Evolutionary conservation across 1,140 invertebrate genomes (phyloP), one percentile per base, ranked within the genome.

Genomic region (Zeugodacus cucurbitae): DNA sequence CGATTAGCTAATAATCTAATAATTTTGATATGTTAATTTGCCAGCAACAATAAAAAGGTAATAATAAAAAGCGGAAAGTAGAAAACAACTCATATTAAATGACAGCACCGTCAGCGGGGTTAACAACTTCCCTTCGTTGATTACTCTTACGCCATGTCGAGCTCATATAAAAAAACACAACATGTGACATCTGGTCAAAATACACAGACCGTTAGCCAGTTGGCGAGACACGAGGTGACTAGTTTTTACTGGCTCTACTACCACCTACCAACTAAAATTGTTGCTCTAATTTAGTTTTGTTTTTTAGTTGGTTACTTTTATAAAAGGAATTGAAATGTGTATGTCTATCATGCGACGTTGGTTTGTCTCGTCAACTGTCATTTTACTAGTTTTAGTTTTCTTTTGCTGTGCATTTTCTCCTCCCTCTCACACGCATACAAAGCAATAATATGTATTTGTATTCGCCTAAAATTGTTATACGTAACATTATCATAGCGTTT

Each of bases 1-100:
- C 20, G 20, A 82, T 26, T 82, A 82, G 58, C 10, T 11, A 20
- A n/a, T n/a, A n/a, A n/a, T n/a, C n/a, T 48, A 34, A 17, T 34
- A 74, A 74, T 74, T 37, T 48, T 48, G 74, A 82, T 22, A 82
- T 82, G 74, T 48, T 82, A n/a, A 82, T 82, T 48, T 82, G 10
- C 41, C n/a, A 74, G n/a, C 14, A 26, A 34, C 14, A 59, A 59
- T 20, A 14, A 29, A 64, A 10, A 64, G 2, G n/a, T n/a, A 29
- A 32, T 26, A 70, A 41, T 37, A 70, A 70, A n/a, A 6, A 7
- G 14, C 10, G 37, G 10, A 70, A 70, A 70, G 20, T 2, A 41
- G 34, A 37, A 70, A n/a, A 70, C 6, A 29, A 29, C 7, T 29
- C 62, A 70, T 70, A 70, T n/a, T n/a, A n/a, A n/a, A n/a, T n/a